Evolutionary conservation across 2,113 vertebrate genomes (phyloP).

Genomic region (Anguilla rostrata): DNA sequence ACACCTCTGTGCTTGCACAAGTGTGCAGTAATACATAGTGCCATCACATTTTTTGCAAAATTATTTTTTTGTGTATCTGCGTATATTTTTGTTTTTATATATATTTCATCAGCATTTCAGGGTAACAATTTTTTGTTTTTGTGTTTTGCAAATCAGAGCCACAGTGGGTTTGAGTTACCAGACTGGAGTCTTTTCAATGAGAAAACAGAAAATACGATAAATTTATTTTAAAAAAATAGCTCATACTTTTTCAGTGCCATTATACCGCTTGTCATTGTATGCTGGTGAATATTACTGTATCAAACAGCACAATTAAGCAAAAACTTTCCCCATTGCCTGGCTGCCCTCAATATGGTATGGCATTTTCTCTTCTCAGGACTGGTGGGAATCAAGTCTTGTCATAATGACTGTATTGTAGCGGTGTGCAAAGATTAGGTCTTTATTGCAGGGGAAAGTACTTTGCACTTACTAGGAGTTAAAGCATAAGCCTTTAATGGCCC

Average conservation of each 20-base stretch:
- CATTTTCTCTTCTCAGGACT: background rate
- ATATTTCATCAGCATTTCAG: too few relatives aligned
- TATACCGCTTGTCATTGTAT: background rate
- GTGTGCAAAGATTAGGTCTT: background rate
- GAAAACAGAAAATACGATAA: background rate
- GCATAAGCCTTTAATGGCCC: conserved; percentile 1
- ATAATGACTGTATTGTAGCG: background rate
- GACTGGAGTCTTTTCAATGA: too few relatives aligned
- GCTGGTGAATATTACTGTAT: background rate
- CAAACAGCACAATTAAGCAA: background rate
- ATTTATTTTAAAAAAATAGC: background rate
- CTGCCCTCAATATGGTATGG: background rate
- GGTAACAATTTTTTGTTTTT: too few relatives aligned
- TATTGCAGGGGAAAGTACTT: conserved; percentile 5
- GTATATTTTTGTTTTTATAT: too few relatives aligned
- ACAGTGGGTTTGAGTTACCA: too few relatives aligned
- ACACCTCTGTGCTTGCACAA: background rate
- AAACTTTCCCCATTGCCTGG: background rate
- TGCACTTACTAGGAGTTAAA: conserved; percentile 4
- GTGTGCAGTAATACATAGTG: too few relatives aligned
- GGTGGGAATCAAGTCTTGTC: background rate
- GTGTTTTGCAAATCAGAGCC: too few relatives aligned
- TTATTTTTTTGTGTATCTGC: too few relatives aligned
- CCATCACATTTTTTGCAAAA: too few relatives aligned
- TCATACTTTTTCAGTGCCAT: background rate